Percentiles rank a stretch among this genome's conserved stretches.
phyloP scores from a whole-genome alignment of 2,113 vertebrate genomes.

The Egretta garzetta region DNA sequence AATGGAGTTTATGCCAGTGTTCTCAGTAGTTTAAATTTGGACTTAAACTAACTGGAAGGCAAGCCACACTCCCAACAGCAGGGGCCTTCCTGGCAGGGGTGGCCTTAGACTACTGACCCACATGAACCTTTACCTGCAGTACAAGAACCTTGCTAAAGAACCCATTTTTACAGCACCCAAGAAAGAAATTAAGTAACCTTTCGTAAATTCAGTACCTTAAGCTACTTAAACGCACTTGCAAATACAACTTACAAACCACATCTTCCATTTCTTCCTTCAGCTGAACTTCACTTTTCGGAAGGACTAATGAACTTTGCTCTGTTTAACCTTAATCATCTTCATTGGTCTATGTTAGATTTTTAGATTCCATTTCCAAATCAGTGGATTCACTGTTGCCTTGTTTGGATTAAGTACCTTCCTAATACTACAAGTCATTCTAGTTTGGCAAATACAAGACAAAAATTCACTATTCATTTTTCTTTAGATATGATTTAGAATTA shows the following conservation, averaged over 20 bases:
- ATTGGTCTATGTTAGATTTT: not conserved
- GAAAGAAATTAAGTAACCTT: not conserved
- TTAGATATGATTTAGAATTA: not conserved
- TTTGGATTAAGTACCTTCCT: not conserved
- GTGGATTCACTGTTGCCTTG: not conserved
- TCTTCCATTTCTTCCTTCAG: not conserved
- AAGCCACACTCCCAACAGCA: not conserved
- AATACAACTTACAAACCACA: not conserved
- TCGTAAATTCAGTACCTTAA: not conserved
- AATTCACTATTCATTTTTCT: not conserved
- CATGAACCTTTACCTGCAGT: not conserved
- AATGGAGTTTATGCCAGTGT: not conserved
- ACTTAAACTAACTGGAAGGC: not conserved
- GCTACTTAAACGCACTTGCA: not conserved
- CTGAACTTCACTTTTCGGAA: not conserved
- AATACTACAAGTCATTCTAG: not conserved
- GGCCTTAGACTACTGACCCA: not conserved
- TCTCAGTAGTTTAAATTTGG: not conserved
- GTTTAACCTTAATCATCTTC: not conserved
- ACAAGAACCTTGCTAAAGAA: not conserved
- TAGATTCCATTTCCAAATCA: not conserved
- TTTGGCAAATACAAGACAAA: not conserved
- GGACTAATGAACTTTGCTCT: not conserved
- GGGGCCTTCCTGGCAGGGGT: not conserved
- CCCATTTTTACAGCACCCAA: not conserved